Percentiles rank a stretch among this genome's conserved stretches.
These are phyloP conservation scores for Hetaerina americana DNA, from an alignment of 1,140 invertebrate genomes.

Conservation along the genomic window DNA sequence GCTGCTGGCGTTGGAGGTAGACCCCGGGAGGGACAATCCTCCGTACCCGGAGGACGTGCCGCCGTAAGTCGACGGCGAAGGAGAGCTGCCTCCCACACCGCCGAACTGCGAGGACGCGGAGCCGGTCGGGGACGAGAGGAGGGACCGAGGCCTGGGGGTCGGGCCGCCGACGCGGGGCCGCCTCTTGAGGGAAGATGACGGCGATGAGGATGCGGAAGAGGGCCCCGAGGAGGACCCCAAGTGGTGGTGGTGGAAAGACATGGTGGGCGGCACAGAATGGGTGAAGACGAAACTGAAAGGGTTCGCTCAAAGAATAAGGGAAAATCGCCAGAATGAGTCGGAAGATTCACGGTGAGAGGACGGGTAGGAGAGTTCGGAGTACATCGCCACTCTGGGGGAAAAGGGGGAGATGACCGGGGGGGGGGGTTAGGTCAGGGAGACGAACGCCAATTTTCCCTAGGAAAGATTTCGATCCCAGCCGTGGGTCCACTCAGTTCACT, in stretches of 20 bases:
- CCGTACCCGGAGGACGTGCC: constrained; percentile 48
- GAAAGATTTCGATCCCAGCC: no score
- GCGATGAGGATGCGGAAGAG: constrained; percentile 24
- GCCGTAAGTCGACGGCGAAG: constrained; percentile 37
- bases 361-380: no score
- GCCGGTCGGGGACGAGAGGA: constrained; percentile 27
- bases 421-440: no score
- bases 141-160: constrained; percentile 22
- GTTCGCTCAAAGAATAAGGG: no score
- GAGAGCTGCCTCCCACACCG: constrained; percentile 31
- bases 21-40: constrained; percentile 37
- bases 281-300: no score
- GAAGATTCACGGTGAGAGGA: no score
- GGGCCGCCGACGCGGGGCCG: constrained; percentile 18
- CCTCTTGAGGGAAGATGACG: constrained; percentile 24
- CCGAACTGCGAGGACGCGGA: not conserved
- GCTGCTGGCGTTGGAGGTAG: constrained; percentile 17
- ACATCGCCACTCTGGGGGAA: no score
- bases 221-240: constrained; percentile 19
- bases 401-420: no score
- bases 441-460: no score
- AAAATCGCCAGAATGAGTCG: no score
- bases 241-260: constrained; percentile 4
- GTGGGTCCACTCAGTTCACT: no score
- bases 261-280: no score